Evolutionary conservation across 1,140 invertebrate species (phyloP), one percentile per base, ranked within the genome.

Genomic region (Leptoteleia sp.): DNA sequence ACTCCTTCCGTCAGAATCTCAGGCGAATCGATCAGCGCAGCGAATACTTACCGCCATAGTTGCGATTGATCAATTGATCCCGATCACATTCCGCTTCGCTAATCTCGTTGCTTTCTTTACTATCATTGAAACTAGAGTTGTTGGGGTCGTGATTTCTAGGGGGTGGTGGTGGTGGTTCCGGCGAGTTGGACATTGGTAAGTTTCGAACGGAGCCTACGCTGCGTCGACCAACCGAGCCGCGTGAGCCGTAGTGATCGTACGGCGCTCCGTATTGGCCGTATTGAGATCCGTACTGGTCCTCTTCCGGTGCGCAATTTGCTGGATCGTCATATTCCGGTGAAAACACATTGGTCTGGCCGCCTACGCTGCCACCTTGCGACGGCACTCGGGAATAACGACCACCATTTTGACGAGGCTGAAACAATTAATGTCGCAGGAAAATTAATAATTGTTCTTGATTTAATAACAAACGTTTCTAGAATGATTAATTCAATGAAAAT

Each of bases 11-110:
- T 15, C 33, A 9, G 17, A 31, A 47, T 17, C 13, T 55, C 17
- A 40, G 37, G 54, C 40, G 9, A 40, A 1, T 42, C 3, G 0
- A 9, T 37, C 12, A 62, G 19, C 11, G 13, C 9, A 9, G 19
- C 13, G 4, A 6, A 12, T 79, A 92, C 92, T 92, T 86, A 94
- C 94, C 94, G 81, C 93, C 93, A 85, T 94, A 94, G 75, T 92
- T 94, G 65, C 93, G 90, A 89, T 92, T 93, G 82, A 94, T 92
- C 82, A 93, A 86, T 76, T 94, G 93, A 85, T 94, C 94, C 75
- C 93, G 93, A 90, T 97, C 96, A 88, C 95, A 97, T 88, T 97
- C 96, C 81, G 95, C 95, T 90, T 97, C 96, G 84, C 95, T 96
- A 86, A 96, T 96, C 89, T 97, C 95, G 89, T 96, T 97, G 88